A percentile compares a stretch with the other conserved stretches of the same genome.
These are phyloP conservation scores for Pogonophryne albipinna DNA, from an alignment of 2,797 vertebrate species.

Conservation along the genomic window DNA sequence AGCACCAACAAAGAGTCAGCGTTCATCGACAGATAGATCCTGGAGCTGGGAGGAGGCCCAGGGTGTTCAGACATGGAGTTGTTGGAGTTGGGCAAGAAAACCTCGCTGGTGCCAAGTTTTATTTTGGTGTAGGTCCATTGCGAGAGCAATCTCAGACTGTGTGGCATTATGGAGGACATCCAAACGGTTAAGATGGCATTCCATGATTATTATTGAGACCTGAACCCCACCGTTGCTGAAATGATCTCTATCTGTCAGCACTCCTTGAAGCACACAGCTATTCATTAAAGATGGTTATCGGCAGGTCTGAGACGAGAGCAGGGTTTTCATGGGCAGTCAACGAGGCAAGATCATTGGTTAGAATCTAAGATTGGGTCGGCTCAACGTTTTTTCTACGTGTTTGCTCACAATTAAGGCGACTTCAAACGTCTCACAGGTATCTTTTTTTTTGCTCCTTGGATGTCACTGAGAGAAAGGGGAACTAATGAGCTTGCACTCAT, in stretches of 20 bases:
- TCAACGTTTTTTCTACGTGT: constrained; percentile 42
- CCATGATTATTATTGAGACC: constrained; percentile 86
- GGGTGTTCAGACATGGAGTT: constrained; percentile 70
- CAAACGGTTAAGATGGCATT: constrained; percentile 89
- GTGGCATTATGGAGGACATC: constrained; percentile 89
- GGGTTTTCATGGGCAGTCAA: constrained; percentile 77
- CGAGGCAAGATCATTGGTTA: constrained; percentile 68
- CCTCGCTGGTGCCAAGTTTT: constrained; percentile 82
- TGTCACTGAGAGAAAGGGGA: constrained; percentile 33
- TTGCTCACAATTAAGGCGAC: constrained; percentile 66
- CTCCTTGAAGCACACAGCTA: constrained; percentile 84
- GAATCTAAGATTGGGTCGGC: constrained; percentile 60
- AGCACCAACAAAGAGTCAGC: constrained; percentile 76
- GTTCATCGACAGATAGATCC: constrained; percentile 73
- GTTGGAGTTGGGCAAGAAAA: constrained; percentile 73
- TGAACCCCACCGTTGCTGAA: constrained; percentile 82
- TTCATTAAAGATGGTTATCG: constrained; percentile 90
- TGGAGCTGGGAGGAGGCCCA: constrained; percentile 38
- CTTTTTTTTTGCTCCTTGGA: constrained; percentile 59
- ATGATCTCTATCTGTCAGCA: constrained; percentile 85
- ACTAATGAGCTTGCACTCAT: constrained; percentile 53
- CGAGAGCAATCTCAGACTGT: constrained; percentile 86
- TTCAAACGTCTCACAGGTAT: constrained; percentile 69
- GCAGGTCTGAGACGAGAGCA: constrained; percentile 67
- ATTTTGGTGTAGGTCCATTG: constrained; percentile 86